Percentiles rank a stretch among this genome's conserved stretches.
Conservation (phyloP, 1,140 invertebrate species). For the Wiebesia pumilae region DNA sequence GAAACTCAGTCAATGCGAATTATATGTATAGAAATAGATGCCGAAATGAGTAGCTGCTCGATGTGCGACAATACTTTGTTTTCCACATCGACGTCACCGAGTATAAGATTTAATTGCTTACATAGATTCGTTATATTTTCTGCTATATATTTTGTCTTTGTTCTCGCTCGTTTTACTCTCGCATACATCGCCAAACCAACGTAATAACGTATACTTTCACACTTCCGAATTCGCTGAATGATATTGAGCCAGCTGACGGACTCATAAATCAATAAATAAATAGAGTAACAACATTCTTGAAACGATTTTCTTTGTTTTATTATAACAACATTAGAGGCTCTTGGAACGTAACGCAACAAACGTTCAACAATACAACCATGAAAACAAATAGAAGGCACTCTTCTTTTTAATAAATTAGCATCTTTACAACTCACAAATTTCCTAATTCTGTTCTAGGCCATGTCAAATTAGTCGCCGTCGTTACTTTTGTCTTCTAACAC, state of each 20-base stretch:
- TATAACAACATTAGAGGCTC: conserved; percentile 74
- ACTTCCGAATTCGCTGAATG: conserved; percentile 63
- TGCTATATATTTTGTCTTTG: conserved; percentile 55
- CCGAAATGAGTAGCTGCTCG: conserved; percentile 68
- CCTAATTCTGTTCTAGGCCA: conserved; percentile 62
- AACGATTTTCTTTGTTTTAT: conserved; percentile 65
- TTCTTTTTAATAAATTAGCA: conserved; percentile 70
- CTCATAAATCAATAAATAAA: conserved; percentile 64
- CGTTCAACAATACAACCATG: conserved; percentile 73
- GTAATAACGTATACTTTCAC: conserved; percentile 62
- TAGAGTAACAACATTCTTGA: conserved; percentile 72
- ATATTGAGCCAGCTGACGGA: conserved; percentile 49
- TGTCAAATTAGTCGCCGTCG: conserved; percentile 56
- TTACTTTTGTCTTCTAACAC: conserved; percentile 49
- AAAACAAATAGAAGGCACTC: conserved; percentile 76
- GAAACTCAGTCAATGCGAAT: conserved; percentile 52
- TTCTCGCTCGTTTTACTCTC: conserved; percentile 55
- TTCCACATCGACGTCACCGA: conserved; percentile 52
- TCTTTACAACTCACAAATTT: conserved; percentile 63
- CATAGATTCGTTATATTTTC: conserved; percentile 53
- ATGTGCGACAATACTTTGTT: conserved; percentile 52
- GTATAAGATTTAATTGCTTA: conserved; percentile 61
- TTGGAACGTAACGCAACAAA: conserved; percentile 73
- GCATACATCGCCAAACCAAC: conserved; percentile 55
- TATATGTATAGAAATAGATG: conserved; percentile 69